Base-by-base conservation (phyloP, 2,888 invertebrate genomes). In the Andrena flavipes region DNA sequence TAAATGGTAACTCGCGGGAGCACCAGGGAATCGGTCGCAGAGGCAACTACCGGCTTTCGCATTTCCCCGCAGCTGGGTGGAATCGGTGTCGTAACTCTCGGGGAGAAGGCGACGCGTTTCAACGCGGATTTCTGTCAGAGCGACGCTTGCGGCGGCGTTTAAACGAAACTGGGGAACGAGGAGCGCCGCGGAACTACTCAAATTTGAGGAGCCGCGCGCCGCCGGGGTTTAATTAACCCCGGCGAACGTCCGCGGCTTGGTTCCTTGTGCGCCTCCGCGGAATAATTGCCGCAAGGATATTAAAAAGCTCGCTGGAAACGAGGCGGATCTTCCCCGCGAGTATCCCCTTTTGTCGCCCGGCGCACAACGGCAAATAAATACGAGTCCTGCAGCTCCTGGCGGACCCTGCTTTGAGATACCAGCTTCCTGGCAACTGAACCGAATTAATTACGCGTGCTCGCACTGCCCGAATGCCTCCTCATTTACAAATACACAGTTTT, bases 181-280 rank as follows among this genome's bases (percentile, higher is more conserved):
- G 56, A 48, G 30, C 42, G 62, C 42, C 20, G 8, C 29, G 33
- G 63, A 72, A 64, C 65, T 76, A 33, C 74, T 82, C 59, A 72
- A 87, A 88, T 80, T 84, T 84, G 76, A 84, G 76, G 7, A 60
- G 63, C 33, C 33, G 49, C 54, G 51, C 7, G 51, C 51, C 75
- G 71, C 60, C 6, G 30, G 75, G 78, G 80, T 85, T 90, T 90
- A 90, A 90, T 90, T 90, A 91, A 88, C 84, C 82, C 72, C 63
- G 68, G 69, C 4, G 42, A 71, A 69, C 80, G 60, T 69, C 67
- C 83, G 70, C 65, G 75, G 60, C 70, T 76, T 78, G 84, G 84
- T 86, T 86, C 64, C 79, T 80, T 70, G 77, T 75, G 80, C 82
- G 80, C 63, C 67, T 59, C 77, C 54, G 76, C 62, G 70, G 70